These are phyloP conservation scores for Cebidichthys violaceus DNA, from an alignment of 2,113 vertebrate species.

Conservation along the genomic window DNA sequence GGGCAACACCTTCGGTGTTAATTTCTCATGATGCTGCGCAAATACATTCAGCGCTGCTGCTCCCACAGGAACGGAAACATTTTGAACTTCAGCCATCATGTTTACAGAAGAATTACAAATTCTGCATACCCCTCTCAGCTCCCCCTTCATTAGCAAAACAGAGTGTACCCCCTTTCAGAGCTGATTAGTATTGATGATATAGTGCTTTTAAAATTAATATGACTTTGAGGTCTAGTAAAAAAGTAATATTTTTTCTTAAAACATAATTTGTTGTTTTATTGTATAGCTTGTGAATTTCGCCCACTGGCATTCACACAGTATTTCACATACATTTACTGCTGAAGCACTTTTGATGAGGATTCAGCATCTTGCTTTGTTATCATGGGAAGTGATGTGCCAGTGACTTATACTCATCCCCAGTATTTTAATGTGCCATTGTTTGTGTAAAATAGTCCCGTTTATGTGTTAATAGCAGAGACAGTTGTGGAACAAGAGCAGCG, in stretches of 20 bases:
- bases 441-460: neutral
- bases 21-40: constrained; percentile 62
- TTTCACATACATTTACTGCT: constrained; percentile 9
- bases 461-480: constrained; percentile 11
- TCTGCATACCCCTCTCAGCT: neutral
- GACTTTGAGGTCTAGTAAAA: neutral
- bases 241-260: neutral
- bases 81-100: neutral
- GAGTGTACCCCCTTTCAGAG: constrained; percentile 19
- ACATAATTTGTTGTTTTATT: constrained; percentile 18
- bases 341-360: constrained; percentile 9
- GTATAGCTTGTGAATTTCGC: neutral
- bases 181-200: constrained; percentile 47
- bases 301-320: constrained; percentile 6
- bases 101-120: neutral
- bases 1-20: constrained; percentile 57
- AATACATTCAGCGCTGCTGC: constrained; percentile 68
- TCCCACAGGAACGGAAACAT: constrained; percentile 30
- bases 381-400: neutral
- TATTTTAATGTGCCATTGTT: neutral
- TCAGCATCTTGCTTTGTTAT: neutral
- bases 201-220: constrained; percentile 14
- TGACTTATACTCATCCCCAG: neutral
- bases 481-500: neutral
- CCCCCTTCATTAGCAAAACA: constrained; percentile 15